Evolutionary conservation across 2,888 invertebrate genomes (phyloP).

Genomic region (Tetragnatha montana): DNA sequence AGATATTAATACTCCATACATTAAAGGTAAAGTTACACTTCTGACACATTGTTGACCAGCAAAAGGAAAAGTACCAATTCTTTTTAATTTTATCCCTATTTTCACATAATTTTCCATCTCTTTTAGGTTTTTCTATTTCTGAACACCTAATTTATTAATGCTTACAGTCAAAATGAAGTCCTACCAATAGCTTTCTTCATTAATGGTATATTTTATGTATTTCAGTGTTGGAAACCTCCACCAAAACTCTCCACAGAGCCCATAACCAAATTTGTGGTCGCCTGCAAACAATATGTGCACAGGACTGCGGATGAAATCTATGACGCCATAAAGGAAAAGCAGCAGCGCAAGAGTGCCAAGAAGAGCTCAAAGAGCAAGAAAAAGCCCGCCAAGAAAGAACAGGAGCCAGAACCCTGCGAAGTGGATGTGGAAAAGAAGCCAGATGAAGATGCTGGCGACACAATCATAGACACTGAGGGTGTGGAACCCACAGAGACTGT

Average conservation of each 20-base stretch:
- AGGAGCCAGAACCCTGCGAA: constrained; percentile 34
- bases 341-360: constrained; percentile 39
- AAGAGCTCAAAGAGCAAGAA: constrained; percentile 56
- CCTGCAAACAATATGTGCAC: constrained; percentile 73
- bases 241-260: constrained; percentile 80
- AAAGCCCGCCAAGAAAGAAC: constrained; percentile 49
- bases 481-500: constrained; percentile 31
- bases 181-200: not conserved
- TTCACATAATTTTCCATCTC: no score
- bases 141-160: no score
- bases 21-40: no score
- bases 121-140: no score
- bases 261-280: constrained; percentile 78
- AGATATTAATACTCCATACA: no score
- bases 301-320: constrained; percentile 54
- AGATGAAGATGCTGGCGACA: constrained; percentile 72
- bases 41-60: no score
- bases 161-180: not conserved
- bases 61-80: no score
- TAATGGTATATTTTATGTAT: constrained; percentile 3
- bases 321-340: constrained; percentile 55
- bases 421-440: constrained; percentile 66
- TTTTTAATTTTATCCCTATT: no score
- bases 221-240: constrained; percentile 85
- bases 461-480: constrained; percentile 69